These are phyloP conservation scores for Sinocyclocheilus grahami DNA, from an alignment of 2,113 vertebrate genomes.

Conservation along the genomic window DNA sequence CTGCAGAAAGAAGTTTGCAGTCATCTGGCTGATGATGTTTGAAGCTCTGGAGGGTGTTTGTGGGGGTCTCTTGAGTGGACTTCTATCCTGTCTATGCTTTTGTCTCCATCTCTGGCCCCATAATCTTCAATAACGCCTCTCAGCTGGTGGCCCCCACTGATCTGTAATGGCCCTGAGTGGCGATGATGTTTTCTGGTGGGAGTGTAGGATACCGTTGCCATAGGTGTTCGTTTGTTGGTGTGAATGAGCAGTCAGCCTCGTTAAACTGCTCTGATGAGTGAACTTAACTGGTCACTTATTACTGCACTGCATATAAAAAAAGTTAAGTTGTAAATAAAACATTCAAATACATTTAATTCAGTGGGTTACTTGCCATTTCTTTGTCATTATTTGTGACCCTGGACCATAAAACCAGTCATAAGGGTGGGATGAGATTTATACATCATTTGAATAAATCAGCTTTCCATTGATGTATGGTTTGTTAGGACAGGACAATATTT, in stretches of 20 bases:
- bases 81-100: conserved; percentile 25
- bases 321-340: too few relatives aligned
- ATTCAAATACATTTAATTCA: too few relatives aligned
- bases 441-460: too few relatives aligned
- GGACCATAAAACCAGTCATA: too few relatives aligned
- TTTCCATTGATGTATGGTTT: too few relatives aligned
- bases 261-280: conserved; percentile 67
- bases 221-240: conserved; percentile 41
- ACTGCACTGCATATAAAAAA: too few relatives aligned
- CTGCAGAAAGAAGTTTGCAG: background rate
- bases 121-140: conserved; percentile 70
- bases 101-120: conserved; percentile 17
- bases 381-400: too few relatives aligned
- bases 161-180: conserved; percentile 49
- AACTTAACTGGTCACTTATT: conserved; percentile 69
- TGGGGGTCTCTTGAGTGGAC: conserved; percentile 19
- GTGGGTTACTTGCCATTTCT: too few relatives aligned
- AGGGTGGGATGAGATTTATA: too few relatives aligned
- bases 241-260: conserved; percentile 70
- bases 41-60: conserved; percentile 21
- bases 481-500: too few relatives aligned
- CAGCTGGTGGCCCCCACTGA: conserved; percentile 69
- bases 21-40: conserved; percentile 28
- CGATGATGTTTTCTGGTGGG: conserved; percentile 59
- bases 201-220: conserved; percentile 49